Evolutionary conservation across 2,797 vertebrate species (phyloP).

Genomic region (Tarsius wallacei): DNA sequence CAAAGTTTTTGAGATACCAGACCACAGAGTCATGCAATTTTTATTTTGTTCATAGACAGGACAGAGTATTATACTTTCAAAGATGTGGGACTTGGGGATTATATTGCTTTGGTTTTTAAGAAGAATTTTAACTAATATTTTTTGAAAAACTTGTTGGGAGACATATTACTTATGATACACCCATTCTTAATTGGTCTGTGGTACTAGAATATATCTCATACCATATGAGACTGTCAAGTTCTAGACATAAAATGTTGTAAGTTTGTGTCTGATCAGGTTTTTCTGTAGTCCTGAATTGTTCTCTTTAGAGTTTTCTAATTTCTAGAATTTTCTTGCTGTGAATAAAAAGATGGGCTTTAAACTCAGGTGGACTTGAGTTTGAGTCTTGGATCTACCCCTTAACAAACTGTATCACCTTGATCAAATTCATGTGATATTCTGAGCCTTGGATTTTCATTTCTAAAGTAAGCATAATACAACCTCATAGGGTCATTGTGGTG

Average conservation of each 20-base stretch:
- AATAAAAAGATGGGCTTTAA: slow-evolving; percentile 35
- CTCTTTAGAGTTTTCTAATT: background rate
- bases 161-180: background rate
- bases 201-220: background rate
- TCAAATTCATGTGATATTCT: slow-evolving; percentile 44
- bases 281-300: background rate
- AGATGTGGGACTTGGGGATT: background rate
- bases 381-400: slow-evolving; percentile 13
- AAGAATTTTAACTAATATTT: slow-evolving; percentile 59
- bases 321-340: slow-evolving; percentile 21
- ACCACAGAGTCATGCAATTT: slow-evolving; percentile 51
- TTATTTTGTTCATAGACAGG: slow-evolving; percentile 53
- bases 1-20: slow-evolving; percentile 20
- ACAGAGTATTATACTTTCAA: slow-evolving; percentile 36
- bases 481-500: background rate
- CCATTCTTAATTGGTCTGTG: background rate
- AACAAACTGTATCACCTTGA: slow-evolving; percentile 24
- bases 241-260: background rate
- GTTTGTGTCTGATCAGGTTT: background rate
- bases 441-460: slow-evolving; percentile 41
- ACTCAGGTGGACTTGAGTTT: background rate
- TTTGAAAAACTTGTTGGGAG: background rate
- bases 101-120: slow-evolving; percentile 55
- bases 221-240: background rate
- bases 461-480: slow-evolving; percentile 2